Evolutionary conservation across 1,140 invertebrate species (phyloP), one percentile per base, ranked within the genome.

Genomic region (Oncopeltus fasciatus): DNA sequence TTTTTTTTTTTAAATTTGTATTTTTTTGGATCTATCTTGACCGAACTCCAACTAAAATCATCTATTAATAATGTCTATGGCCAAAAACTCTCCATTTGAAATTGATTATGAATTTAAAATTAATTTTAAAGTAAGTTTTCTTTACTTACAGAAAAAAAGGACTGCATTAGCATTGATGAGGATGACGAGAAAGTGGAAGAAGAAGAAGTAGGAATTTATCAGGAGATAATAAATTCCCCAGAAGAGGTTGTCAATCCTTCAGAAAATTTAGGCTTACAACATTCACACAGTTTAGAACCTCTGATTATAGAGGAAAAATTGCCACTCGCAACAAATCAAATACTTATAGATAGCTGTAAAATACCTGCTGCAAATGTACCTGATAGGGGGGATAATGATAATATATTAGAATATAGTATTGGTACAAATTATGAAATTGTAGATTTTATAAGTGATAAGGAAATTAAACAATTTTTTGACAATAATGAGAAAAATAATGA

Each of bases 341-440:
- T 53, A 26, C 5, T 24, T 24, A 2, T 53, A 53, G 49, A 24
- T 53, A 27, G 9, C 16, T 53, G 49, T 53, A 53, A 24, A 24
- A 24, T 53, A n/a, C 57, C 51, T 71, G 70, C 1, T 72, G 71
- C 2, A 73, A 73, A 60, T 70, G 67, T 67, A 67, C 64, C 65
- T 67, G 9, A 65, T 63, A 43, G 66, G 72, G 63, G 73, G 74
- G 68, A 63, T 66, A 2, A 64, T 68, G 20, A 66, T 71, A 64
- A 49, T 70, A 64, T 38, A 69, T 64, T 61, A 70, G 62, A 58
- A 70, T 61, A 26, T 16, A 18, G 27, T 60, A 70, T 71, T 60
- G 57, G 59, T 64, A 62, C 31, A 29, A 49, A 5, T 33, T 61
- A 56, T 58, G 38, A 59, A 65, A 49, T 27, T 28, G 51, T 64